Percentiles rank a stretch among this genome's conserved stretches.
Evolutionary conservation across 2,797 vertebrate genomes (phyloP).

Genomic region (Serranus cabrilla): DNA sequence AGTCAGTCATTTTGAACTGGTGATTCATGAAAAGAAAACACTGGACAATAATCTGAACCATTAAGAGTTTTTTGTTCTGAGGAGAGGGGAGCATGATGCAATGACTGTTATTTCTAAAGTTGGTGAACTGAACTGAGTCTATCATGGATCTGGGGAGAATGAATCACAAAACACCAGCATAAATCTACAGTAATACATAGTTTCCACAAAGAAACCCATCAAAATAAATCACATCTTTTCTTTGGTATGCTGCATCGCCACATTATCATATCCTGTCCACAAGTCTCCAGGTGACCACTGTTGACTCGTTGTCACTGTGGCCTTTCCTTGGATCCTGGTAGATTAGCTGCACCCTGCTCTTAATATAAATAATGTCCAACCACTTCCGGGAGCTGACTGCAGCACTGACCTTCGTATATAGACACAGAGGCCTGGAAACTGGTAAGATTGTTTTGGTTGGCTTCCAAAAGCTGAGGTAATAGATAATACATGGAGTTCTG

Average conservation of each 20-base stretch:
- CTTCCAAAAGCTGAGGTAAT: constrained; percentile 50
- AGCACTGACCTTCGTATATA: constrained; percentile 55
- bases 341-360: constrained; percentile 35
- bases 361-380: constrained; percentile 59
- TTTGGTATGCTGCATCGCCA: constrained; percentile 2
- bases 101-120: constrained; percentile 26
- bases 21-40: constrained; percentile 65
- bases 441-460: constrained; percentile 57
- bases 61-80: constrained; percentile 12
- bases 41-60: constrained; percentile 18
- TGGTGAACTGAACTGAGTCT: constrained; percentile 23
- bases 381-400: constrained; percentile 42
- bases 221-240: constrained; percentile 17
- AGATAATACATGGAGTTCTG: constrained; percentile 36
- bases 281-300: constrained; percentile 1
- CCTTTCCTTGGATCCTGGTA: constrained; percentile 31
- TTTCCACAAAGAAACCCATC: background rate
- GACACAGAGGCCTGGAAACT: constrained; percentile 42
- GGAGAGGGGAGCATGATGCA: constrained; percentile 26
- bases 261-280: constrained; percentile 14
- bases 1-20: constrained; percentile 37
- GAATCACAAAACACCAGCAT: constrained; percentile 31
- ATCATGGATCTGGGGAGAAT: constrained; percentile 1
- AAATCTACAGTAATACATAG: constrained; percentile 12
- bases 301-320: constrained; percentile 14